These are phyloP conservation scores for Microplitis deprimator DNA, from an alignment of 2,888 invertebrate genomes.

Conservation along the genomic window DNA sequence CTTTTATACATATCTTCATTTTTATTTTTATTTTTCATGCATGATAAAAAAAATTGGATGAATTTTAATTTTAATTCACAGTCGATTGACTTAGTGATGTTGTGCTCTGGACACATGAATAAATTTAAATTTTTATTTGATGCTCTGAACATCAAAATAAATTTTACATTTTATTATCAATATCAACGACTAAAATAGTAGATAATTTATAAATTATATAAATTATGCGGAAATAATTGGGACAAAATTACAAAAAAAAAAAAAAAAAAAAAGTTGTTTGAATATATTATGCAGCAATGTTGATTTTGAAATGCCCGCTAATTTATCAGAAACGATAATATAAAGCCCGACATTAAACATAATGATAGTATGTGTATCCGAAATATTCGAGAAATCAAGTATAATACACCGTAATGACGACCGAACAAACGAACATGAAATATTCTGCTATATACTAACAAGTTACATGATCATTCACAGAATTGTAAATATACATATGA, in stretches of 20 bases:
- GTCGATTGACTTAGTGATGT: slow-evolving; percentile 28
- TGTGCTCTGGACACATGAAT: slow-evolving; percentile 25
- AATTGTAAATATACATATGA: background rate
- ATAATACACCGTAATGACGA: slow-evolving; percentile 30
- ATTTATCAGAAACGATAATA: background rate
- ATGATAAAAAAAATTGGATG: background rate
- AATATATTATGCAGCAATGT: no score
- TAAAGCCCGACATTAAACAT: background rate
- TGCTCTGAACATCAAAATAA: slow-evolving; percentile 20
- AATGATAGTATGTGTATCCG: background rate
- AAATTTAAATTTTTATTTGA: slow-evolving; percentile 33
- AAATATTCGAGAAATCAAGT: slow-evolving; percentile 8
- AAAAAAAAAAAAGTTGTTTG: no score
- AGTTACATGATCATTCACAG: slow-evolving; percentile 4
- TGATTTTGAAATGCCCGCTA: no score
- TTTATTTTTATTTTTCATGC: background rate
- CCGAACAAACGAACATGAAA: background rate
- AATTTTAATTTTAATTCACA: slow-evolving; percentile 35
- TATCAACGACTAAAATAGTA: background rate
- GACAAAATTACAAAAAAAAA: no score
- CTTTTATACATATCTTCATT: no score
- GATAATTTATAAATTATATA: background rate
- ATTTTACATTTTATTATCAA: slow-evolving; percentile 2
- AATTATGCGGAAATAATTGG: slow-evolving; percentile 3
- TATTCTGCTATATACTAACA: background rate